Conservation (phyloP, 2,797 vertebrate species). For the Perdix hodgsoniae region DNA sequence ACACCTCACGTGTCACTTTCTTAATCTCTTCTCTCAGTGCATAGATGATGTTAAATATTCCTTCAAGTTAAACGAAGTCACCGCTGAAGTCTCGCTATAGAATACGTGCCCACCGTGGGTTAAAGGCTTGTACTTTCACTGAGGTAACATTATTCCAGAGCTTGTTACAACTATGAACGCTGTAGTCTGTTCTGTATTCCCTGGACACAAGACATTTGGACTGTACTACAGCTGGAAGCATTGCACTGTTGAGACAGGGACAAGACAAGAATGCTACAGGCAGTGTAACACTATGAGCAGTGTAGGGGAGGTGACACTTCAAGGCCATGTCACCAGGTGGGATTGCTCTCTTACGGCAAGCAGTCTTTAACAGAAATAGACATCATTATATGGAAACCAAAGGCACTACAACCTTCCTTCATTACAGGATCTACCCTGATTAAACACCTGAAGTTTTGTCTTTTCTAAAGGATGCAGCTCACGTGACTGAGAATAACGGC, state of each 20-base stretch:
- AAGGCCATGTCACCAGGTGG: not conserved
- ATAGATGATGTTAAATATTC: not conserved
- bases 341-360: not conserved
- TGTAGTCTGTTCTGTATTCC: not conserved
- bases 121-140: not conserved
- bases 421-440: fast-evolving
- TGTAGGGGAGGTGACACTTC: not conserved
- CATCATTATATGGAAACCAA: not conserved
- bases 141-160: not conserved
- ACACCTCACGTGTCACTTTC: fast-evolving
- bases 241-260: not conserved
- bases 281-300: not conserved
- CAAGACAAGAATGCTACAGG: not conserved
- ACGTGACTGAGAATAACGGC: fast-evolving
- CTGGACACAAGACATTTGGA: not conserved
- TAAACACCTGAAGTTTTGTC: not conserved
- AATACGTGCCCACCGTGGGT: not conserved
- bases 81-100: not conserved
- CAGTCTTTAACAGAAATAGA: not conserved
- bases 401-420: not conserved
- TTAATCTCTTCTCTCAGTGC: not conserved
- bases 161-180: not conserved
- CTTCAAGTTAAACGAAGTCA: not conserved
- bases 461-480: not conserved
- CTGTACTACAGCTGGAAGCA: not conserved